phyloP scores from a whole-genome alignment of 2,113 vertebrate genomes.

The Sylvietta virens region DNA sequence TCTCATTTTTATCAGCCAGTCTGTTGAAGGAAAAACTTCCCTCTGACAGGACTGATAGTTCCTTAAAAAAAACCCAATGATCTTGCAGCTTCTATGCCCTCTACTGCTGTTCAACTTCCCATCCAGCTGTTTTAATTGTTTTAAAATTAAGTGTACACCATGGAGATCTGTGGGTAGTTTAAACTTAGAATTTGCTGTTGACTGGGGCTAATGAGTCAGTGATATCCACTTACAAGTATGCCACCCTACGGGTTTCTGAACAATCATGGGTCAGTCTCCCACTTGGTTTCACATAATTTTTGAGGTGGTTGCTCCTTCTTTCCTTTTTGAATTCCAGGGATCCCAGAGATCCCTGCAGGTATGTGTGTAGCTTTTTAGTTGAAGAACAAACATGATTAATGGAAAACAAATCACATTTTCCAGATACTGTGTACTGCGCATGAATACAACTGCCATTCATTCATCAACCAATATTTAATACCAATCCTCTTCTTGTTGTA shows the following conservation, averaged over 20 bases:
- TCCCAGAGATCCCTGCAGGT: background rate
- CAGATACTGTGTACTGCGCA: fast-evolving
- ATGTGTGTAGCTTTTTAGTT: background rate
- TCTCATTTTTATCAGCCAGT: background rate
- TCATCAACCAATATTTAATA: background rate
- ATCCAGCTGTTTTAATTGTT: conserved; percentile 57
- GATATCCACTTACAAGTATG: background rate
- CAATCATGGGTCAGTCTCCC: background rate
- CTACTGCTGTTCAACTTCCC: background rate
- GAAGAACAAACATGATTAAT: background rate
- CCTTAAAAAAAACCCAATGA: background rate
- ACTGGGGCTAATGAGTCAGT: conserved; percentile 24
- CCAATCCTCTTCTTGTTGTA: background rate
- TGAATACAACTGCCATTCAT: background rate
- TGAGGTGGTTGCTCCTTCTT: background rate
- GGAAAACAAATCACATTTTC: background rate
- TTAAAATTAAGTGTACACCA: conserved; percentile 16
- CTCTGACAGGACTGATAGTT: background rate
- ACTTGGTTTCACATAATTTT: background rate
- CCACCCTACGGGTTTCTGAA: background rate
- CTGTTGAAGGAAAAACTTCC: background rate
- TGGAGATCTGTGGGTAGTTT: conserved; percentile 13
- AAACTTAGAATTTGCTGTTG: background rate
- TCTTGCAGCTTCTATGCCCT: background rate
- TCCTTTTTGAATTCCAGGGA: background rate